Evolutionary conservation across 2,888 invertebrate genomes (phyloP).

Genomic region (Agonopterix subpropinquella): DNA sequence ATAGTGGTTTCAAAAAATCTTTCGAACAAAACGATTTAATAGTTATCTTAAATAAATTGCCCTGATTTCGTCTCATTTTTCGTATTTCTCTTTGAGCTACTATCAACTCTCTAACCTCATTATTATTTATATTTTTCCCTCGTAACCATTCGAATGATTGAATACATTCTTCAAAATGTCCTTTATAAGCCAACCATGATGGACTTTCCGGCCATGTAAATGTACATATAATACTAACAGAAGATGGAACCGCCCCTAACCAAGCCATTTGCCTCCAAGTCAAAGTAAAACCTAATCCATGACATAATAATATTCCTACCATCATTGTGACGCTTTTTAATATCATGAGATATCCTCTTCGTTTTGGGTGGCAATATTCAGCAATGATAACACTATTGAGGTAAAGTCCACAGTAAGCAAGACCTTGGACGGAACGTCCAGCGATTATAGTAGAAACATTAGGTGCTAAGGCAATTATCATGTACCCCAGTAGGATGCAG

Average conservation of each 20-base stretch:
- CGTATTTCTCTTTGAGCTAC: conserved; percentile 12
- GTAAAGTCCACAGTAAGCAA: conserved; percentile 14
- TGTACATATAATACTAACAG: conserved; percentile 10
- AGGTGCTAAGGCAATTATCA: neutral
- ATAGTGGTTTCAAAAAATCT: neutral
- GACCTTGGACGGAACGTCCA: conserved; percentile 17
- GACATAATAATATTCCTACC: conserved; percentile 9
- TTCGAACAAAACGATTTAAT: neutral
- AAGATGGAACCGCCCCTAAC: conserved; percentile 11
- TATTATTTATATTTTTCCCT: conserved; percentile 12
- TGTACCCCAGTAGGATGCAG: neutral
- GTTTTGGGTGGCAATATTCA: conserved; percentile 18
- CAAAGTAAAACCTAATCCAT: conserved; percentile 13
- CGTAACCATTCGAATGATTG: conserved; percentile 15
- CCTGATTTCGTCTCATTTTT: neutral
- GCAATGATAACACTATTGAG: conserved; percentile 12
- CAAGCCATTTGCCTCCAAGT: conserved; percentile 16
- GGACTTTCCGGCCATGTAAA: conserved; percentile 18
- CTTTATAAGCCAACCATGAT: conserved; percentile 19
- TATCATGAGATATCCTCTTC: conserved; percentile 15
- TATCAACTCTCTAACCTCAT: conserved; percentile 14
- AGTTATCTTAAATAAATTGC: neutral
- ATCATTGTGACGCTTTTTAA: neutral
- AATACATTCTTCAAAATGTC: conserved; percentile 15
- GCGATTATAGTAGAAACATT: conserved; percentile 6